Evolutionary conservation across 2,888 invertebrate genomes (phyloP), one percentile per base, ranked within the genome.

Genomic region (Diplazon laetatorius): DNA sequence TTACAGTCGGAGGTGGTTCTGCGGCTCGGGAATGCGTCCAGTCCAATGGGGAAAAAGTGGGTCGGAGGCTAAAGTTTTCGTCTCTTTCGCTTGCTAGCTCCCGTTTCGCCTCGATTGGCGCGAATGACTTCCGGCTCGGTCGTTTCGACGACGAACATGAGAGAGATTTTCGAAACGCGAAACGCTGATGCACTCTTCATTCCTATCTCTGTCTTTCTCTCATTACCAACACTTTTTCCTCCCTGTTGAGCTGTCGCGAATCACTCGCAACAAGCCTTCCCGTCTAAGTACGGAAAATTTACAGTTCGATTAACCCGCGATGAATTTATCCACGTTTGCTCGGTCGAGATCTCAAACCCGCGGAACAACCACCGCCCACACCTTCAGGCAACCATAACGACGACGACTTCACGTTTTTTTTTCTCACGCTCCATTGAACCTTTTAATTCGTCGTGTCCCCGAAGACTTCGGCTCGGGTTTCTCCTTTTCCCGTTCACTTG

Each of bases 11-110:
- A 37, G 65, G 35, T n/a, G n/a, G n/a, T n/a, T n/a, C 35, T 59
- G 70, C 18, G 57, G 57, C 50, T 65, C 59, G 65, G 50, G 65
- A 76, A 76, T 59, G 59, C 50, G 70, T 70, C 35, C 65, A 42
- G 59, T 70, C 50, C 63, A 42, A 30, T 37, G 59, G 18, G n/a
- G n/a, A n/a, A n/a, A 76, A 70, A 76, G 70, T 75, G 37, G 75
- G 75, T 70, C 76, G 50, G 42, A 69, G 14, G 50, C 63, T 42
- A 70, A 76, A 76, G 70, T n/a, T 76, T 75, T 37, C 42, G 22
- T 59, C 70, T 70, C 39, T 60, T 37, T 46, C 62, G 37, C 37
- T 69, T 52, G 62, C 63, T 55, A 25, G 39, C 39, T 59, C 42
- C 57, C 42, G 59, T 70, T 50, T 37, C 76, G 65, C 65, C 65